Conservation (phyloP, 1,140 invertebrate genomes). For the Sminthurides bifidus region DNA sequence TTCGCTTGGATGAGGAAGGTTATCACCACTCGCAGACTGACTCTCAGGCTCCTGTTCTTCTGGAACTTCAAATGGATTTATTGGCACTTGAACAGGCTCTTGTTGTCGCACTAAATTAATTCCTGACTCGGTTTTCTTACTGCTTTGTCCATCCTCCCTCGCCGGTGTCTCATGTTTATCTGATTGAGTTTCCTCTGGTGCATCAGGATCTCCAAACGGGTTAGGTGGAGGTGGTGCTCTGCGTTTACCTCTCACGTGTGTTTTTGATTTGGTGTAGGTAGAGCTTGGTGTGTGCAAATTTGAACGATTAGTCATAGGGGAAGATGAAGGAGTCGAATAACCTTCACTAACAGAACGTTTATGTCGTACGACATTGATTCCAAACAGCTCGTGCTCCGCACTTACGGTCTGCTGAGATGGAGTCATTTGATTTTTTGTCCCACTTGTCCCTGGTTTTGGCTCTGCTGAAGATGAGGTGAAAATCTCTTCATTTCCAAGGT, state of each 20-base stretch:
- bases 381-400: background rate
- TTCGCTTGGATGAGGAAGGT: no score
- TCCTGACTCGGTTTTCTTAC: background rate
- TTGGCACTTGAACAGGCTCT: no score
- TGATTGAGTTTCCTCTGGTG: background rate
- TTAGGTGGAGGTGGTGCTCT: conserved; percentile 21
- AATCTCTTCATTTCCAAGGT: no score
- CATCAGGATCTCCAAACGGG: conserved; percentile 18
- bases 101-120: background rate
- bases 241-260: conserved; percentile 16
- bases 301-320: background rate
- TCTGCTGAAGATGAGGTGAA: no score
- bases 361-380: conserved; percentile 1
- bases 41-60: no score
- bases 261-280: background rate
- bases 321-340: background rate
- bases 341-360: conserved; percentile 8
- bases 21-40: no score
- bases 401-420: background rate
- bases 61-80: no score
- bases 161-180: no score
- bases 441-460: no score
- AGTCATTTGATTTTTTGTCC: no score
- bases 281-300: background rate
- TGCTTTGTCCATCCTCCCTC: background rate